Evolutionary conservation across 2,113 vertebrate genomes (phyloP).

Genomic region (Apteryx mantelli): DNA sequence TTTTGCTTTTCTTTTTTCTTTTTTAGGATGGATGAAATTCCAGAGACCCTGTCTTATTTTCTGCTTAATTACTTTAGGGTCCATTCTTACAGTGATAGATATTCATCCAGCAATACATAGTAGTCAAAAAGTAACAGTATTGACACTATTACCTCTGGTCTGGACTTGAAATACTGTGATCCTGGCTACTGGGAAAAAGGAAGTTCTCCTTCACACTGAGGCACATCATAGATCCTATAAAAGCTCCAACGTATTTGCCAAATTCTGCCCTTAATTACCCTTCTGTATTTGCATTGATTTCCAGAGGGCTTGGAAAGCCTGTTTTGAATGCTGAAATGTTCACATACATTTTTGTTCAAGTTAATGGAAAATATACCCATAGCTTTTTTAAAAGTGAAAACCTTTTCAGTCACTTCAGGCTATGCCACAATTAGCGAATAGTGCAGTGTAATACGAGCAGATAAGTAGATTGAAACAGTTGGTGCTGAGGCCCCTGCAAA

Average conservation of each 20-base stretch:
- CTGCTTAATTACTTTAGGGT: neutral
- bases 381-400: neutral
- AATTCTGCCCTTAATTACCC: neutral
- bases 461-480: neutral
- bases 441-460: neutral
- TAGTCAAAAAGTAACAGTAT: neutral
- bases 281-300: neutral
- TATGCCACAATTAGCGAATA: neutral
- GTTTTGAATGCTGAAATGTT: neutral
- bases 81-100: neutral
- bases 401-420: neutral
- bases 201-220: neutral
- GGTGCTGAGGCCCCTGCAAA: neutral
- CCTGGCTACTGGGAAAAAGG: neutral
- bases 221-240: neutral
- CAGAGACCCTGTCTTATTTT: neutral
- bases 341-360: neutral
- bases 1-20: fast-evolving
- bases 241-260: neutral
- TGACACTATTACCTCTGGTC: neutral
- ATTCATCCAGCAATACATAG: neutral
- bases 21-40: neutral
- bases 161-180: neutral
- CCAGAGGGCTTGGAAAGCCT: neutral
- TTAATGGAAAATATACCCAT: neutral